These are phyloP conservation scores for Hyposoter didymator DNA, from an alignment of 2,888 invertebrate species.

Conservation along the genomic window DNA sequence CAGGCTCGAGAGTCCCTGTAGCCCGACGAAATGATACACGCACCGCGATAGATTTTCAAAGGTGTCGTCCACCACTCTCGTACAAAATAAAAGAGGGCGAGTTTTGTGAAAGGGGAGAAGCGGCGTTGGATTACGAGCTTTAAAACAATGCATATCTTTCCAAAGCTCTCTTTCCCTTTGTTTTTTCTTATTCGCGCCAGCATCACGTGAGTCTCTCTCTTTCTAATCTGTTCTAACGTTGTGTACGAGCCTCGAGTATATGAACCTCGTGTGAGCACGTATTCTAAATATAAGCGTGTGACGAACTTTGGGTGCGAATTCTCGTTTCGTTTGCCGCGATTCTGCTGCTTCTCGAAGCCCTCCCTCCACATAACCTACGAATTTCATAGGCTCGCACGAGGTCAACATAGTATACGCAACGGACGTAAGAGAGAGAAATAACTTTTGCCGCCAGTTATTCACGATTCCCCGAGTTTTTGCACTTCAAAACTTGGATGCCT, in stretches of 20 bases:
- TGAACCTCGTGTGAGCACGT: slow-evolving; percentile 15
- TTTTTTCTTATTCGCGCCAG: background rate
- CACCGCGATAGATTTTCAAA: slow-evolving; percentile 72
- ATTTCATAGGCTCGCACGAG: slow-evolving; percentile 51
- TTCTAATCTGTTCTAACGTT: background rate
- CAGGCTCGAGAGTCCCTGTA: slow-evolving; percentile 34
- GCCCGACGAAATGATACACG: slow-evolving; percentile 63
- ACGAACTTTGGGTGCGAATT: slow-evolving; percentile 59
- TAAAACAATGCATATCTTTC: slow-evolving; percentile 25
- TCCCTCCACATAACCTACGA: slow-evolving; percentile 19
- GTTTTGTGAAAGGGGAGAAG: slow-evolving; percentile 58
- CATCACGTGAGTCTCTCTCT: slow-evolving; percentile 1
- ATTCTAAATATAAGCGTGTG: slow-evolving; percentile 64
- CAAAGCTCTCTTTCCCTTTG: background rate
- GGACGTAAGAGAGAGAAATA: slow-evolving; percentile 9
- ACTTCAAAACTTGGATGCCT: slow-evolving; percentile 1
- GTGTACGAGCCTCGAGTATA: background rate
- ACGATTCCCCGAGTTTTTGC: slow-evolving; percentile 3
- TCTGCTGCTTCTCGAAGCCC: background rate
- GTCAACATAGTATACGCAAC: slow-evolving; percentile 15
- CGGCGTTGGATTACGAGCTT: slow-evolving; percentile 63
- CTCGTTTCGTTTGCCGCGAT: slow-evolving; percentile 50
- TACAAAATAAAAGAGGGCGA: slow-evolving; percentile 44
- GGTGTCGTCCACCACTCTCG: slow-evolving; percentile 42
- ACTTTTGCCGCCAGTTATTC: slow-evolving; percentile 40